Evolutionary conservation across 2,797 vertebrate genomes (phyloP).

Genomic region (Okamejei kenojei): DNA sequence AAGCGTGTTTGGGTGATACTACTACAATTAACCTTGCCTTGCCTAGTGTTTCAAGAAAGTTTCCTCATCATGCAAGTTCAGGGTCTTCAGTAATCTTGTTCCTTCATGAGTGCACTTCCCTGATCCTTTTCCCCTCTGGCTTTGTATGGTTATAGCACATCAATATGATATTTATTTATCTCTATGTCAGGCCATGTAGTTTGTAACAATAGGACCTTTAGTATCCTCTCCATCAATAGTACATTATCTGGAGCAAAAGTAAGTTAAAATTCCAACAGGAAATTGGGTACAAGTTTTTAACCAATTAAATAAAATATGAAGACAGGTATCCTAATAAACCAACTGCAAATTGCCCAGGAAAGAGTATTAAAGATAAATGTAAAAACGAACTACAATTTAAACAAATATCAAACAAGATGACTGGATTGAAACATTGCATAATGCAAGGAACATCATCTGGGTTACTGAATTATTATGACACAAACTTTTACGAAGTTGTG

Average conservation of each 20-base stretch:
- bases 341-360: too few relatives aligned
- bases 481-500: too few relatives aligned
- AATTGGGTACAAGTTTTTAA: not conserved
- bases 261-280: not conserved
- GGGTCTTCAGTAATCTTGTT: not conserved
- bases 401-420: too few relatives aligned
- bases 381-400: too few relatives aligned
- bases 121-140: not conserved
- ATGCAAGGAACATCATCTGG: too few relatives aligned
- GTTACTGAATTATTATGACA: too few relatives aligned
- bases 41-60: too few relatives aligned
- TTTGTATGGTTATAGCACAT: not conserved
- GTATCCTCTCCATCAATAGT: not conserved
- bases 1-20: not conserved
- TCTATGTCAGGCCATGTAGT: not conserved
- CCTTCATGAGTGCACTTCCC: not conserved
- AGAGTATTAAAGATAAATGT: too few relatives aligned
- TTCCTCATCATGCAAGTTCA: not conserved
- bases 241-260: not conserved
- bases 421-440: too few relatives aligned
- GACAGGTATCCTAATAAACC: too few relatives aligned
- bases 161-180: not conserved
- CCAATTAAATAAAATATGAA: too few relatives aligned
- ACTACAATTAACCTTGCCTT: too few relatives aligned
- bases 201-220: not conserved